Conservation (phyloP, 2,888 invertebrate species). For the Ichneumon xanthorius region DNA sequence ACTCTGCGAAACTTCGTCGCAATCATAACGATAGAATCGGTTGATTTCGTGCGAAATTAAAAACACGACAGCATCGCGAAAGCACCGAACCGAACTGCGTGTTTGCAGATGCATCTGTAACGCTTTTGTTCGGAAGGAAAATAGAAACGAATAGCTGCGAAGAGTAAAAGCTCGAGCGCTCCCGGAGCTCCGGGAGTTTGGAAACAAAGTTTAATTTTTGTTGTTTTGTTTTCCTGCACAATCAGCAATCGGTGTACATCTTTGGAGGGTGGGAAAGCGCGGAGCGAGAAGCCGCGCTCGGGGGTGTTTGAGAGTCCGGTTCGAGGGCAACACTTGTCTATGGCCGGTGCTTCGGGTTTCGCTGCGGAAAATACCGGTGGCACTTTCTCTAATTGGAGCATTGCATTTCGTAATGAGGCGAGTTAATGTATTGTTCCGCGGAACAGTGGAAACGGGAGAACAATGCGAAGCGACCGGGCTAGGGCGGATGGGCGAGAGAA, state of each 20-base stretch:
- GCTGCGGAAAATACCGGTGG: slow-evolving; percentile 40
- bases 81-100: background rate
- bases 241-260: slow-evolving; percentile 55
- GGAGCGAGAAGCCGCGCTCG: background rate
- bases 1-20: slow-evolving; percentile 41
- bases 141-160: slow-evolving; percentile 13
- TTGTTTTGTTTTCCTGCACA: slow-evolving; percentile 41
- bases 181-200: slow-evolving; percentile 1
- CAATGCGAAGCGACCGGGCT: slow-evolving; percentile 22
- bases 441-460: slow-evolving; percentile 29
- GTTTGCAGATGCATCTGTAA: background rate
- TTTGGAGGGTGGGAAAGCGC: background rate
- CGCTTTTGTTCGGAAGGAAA: slow-evolving; percentile 7
- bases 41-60: slow-evolving; percentile 53
- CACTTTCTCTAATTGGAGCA: slow-evolving; percentile 73
- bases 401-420: slow-evolving; percentile 76
- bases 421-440: slow-evolving; percentile 73
- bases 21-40: slow-evolving; percentile 7
- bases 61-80: slow-evolving; percentile 27
- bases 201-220: background rate
- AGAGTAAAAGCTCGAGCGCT: background rate
- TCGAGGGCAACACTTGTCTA: background rate
- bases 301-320: slow-evolving; percentile 26
- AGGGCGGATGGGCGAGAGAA: background rate
- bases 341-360: slow-evolving; percentile 18